Conservation (phyloP, 1,140 invertebrate genomes). For the Musca vetustissima region DNA sequence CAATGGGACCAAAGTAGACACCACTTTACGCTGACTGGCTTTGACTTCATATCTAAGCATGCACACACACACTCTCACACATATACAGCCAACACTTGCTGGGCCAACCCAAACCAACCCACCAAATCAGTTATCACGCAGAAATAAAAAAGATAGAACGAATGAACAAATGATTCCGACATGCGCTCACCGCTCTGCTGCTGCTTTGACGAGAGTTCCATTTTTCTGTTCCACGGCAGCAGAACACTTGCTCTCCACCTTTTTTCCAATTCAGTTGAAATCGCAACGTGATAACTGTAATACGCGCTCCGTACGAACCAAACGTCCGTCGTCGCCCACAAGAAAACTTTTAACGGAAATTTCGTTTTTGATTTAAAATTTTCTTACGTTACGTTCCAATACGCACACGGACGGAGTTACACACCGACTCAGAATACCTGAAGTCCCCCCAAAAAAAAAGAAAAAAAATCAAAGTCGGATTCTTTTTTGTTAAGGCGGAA, state of each 20-base stretch:
- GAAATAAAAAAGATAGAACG: neutral
- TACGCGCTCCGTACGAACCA: neutral
- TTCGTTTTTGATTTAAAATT: too few relatives aligned
- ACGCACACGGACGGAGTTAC: too few relatives aligned
- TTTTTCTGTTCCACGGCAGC: neutral
- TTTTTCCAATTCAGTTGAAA: slow-evolving; percentile 13
- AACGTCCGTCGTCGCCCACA: neutral
- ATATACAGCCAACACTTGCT: slow-evolving; percentile 7
- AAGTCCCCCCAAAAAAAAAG: too few relatives aligned
- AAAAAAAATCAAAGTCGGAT: too few relatives aligned
- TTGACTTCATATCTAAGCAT: too few relatives aligned
- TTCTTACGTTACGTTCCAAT: too few relatives aligned
- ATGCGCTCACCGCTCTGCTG: neutral
- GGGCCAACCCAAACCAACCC: neutral
- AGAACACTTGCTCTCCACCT: slow-evolving; percentile 23
- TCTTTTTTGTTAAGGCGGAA: too few relatives aligned
- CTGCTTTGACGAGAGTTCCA: neutral
- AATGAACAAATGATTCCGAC: neutral
- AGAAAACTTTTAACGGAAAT: too few relatives aligned
- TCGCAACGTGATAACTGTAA: slow-evolving; percentile 19
- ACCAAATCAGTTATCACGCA: neutral
- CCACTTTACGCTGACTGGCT: too few relatives aligned
- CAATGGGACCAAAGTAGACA: too few relatives aligned
- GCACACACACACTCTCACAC: slow-evolving; percentile 17
- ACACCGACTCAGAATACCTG: too few relatives aligned